A percentile compares a stretch with the other conserved stretches of the same genome.
These are phyloP conservation scores for Lota lota DNA, from an alignment of 2,113 vertebrate species.

Conservation along the genomic window DNA sequence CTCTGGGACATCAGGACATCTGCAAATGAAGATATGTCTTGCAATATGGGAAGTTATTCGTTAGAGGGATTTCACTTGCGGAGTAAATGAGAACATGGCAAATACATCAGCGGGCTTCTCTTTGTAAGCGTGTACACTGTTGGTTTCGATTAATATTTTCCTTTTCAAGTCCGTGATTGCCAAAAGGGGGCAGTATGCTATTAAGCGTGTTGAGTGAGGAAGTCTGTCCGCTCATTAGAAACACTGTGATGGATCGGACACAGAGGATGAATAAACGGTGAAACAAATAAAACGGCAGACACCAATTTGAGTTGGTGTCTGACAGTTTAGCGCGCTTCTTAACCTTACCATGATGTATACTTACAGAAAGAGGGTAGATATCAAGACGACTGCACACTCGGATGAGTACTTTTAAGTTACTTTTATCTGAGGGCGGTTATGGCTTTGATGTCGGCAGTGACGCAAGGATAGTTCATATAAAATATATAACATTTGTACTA, in stretches of 20 bases:
- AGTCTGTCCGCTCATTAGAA: constrained; percentile 15
- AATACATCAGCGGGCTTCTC: neutral
- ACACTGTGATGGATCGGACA: constrained; percentile 8
- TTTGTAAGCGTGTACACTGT: constrained; percentile 1
- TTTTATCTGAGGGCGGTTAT: neutral
- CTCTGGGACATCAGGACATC: neutral
- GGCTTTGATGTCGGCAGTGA: constrained; percentile 1
- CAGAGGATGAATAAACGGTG: constrained; percentile 14
- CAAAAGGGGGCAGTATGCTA: constrained; percentile 62
- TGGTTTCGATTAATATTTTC: constrained; percentile 5
- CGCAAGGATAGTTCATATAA: neutral
- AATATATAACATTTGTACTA: constrained; percentile 13
- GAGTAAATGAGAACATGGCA: constrained; percentile 17
- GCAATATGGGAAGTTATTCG: constrained; percentile 24
- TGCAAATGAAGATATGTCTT: constrained; percentile 21
- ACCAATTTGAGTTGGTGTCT: neutral
- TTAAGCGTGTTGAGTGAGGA: constrained; percentile 24
- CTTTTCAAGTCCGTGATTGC: constrained; percentile 27
- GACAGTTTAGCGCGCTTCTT: neutral
- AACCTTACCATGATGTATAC: neutral
- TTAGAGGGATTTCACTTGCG: neutral
- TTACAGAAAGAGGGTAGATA: neutral
- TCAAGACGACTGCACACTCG: constrained; percentile 1
- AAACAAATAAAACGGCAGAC: constrained; percentile 12
- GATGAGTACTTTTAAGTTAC: constrained; percentile 3